Conservation (phyloP, 2,888 invertebrate species). For the Clostera curtula region DNA sequence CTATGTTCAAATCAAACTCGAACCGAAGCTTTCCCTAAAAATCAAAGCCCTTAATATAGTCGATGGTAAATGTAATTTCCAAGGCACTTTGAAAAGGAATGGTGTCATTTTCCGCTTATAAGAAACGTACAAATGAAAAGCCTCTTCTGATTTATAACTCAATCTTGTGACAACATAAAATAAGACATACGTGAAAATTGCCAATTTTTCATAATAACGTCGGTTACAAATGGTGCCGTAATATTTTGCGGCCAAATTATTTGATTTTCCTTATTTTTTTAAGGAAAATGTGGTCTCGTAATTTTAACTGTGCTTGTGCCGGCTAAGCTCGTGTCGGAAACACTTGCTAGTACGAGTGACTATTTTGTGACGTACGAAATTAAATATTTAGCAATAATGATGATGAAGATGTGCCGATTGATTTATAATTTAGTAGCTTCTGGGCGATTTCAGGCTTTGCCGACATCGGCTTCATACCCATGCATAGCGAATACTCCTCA, state of each 20-base stretch:
- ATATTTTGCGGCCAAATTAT: constrained; percentile 31
- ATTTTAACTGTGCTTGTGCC: not conserved
- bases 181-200: constrained; percentile 70
- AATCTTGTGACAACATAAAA: constrained; percentile 62
- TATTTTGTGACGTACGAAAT: too few relatives aligned
- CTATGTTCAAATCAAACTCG: too few relatives aligned
- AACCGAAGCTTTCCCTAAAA: too few relatives aligned
- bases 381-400: too few relatives aligned
- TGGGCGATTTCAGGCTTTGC: too few relatives aligned
- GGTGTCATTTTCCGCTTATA: constrained; percentile 49
- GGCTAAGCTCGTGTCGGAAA: not conserved
- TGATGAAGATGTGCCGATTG: too few relatives aligned
- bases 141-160: constrained; percentile 58
- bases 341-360: too few relatives aligned
- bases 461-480: too few relatives aligned
- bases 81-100: constrained; percentile 36
- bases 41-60: too few relatives aligned
- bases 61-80: too few relatives aligned
- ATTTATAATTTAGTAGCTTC: too few relatives aligned
- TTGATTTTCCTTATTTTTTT: constrained; percentile 17
- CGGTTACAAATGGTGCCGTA: constrained; percentile 36
- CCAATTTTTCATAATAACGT: constrained; percentile 68
- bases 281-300: constrained; percentile 3
- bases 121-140: constrained; percentile 60
- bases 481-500: too few relatives aligned